Conservation (phyloP, 2,797 vertebrate genomes). For the Tachyglossus aculeatus region DNA sequence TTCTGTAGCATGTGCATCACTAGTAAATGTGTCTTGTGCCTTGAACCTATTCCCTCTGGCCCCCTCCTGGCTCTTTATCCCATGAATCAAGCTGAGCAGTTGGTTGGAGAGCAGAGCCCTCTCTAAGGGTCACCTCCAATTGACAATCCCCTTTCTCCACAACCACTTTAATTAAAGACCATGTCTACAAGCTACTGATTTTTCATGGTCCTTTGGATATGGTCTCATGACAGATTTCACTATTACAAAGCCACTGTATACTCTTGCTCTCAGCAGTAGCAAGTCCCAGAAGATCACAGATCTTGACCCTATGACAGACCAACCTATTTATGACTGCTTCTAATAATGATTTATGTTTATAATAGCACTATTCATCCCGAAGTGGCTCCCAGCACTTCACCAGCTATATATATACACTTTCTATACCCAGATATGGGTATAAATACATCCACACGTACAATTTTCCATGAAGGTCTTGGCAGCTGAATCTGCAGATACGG, state of each 20-base stretch:
- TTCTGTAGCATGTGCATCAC: constrained; percentile 64
- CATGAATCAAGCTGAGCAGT: constrained; percentile 63
- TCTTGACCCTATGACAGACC: constrained; percentile 60
- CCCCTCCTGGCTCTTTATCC: constrained; percentile 68
- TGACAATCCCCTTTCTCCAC: constrained; percentile 49
- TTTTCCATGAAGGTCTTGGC: constrained; percentile 52
- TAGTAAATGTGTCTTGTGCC: constrained; percentile 54
- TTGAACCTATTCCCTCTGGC: constrained; percentile 61
- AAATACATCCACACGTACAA: constrained; percentile 17
- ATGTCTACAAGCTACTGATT: constrained; percentile 34
- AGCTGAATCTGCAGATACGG: constrained; percentile 57
- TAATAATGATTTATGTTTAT: constrained; percentile 61
- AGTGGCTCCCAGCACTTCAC: constrained; percentile 29
- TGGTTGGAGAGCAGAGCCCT: constrained; percentile 63
- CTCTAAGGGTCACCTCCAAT: constrained; percentile 55
- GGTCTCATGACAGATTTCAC: constrained; percentile 53
- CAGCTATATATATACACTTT: constrained; percentile 32
- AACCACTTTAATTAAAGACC: constrained; percentile 63
- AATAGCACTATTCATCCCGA: constrained; percentile 49
- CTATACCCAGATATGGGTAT: constrained; percentile 22
- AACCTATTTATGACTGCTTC: constrained; percentile 56
- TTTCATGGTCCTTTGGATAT: constrained; percentile 49
- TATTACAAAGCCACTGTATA: constrained; percentile 1
- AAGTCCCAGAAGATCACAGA: constrained; percentile 57
- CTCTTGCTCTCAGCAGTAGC: constrained; percentile 50